phyloP scores from a whole-genome alignment of 2,797 vertebrate species.

The Numenius phaeopus region DNA sequence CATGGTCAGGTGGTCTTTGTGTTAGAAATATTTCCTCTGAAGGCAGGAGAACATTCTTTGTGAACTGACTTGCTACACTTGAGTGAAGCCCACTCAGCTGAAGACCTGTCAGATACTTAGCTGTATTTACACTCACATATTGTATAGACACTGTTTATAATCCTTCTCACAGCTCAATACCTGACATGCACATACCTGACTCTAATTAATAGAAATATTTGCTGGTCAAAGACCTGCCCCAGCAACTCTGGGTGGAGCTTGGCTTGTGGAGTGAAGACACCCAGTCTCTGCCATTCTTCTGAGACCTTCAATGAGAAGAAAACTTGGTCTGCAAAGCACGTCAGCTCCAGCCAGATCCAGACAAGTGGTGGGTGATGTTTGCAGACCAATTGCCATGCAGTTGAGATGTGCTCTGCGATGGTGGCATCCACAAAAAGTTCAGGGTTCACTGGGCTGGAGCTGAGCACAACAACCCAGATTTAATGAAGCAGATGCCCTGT shows the following conservation, averaged over 20 bases:
- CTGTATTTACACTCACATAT: not conserved
- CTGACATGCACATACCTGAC: not conserved
- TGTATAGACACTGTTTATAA: not conserved
- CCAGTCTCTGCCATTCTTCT: not conserved
- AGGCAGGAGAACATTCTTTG: not conserved
- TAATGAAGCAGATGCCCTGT: not conserved
- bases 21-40: not conserved
- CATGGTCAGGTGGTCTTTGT: not conserved
- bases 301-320: not conserved
- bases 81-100: not conserved
- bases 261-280: not conserved
- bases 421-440: not conserved
- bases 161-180: not conserved
- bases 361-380: rapidly evolving
- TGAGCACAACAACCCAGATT: not conserved
- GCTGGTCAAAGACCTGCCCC: not conserved
- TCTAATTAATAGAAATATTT: not conserved
- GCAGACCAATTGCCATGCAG: not conserved
- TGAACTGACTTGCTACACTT: not conserved
- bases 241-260: not conserved
- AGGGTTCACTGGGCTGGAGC: not conserved
- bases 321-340: not conserved
- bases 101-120: not conserved
- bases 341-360: not conserved
- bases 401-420: rapidly evolving